Base-by-base conservation (phyloP, 2,888 invertebrate genomes). In the Mystacides longicornis region DNA sequence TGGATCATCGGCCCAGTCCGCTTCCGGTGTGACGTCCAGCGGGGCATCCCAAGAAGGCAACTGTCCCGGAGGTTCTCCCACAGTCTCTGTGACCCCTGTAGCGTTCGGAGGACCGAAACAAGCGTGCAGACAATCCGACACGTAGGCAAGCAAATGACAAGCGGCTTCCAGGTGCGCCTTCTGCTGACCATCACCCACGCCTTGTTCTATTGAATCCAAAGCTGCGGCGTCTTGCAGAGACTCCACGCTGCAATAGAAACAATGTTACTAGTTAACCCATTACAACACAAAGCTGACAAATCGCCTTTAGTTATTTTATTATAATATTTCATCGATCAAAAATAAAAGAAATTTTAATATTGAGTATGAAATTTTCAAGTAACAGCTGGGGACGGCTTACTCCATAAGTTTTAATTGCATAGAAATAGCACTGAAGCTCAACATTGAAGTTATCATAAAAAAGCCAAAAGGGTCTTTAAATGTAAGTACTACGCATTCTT, bases 1-100 rank as follows among this genome's bases (percentile, higher is more conserved):
- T 50, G 88, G 77, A 63, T 95, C 95, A 59, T 95, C 95, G 11
- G 87, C 84, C 78, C 92, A 87, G 64, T 93, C 92, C 20, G 87
- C 82, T 62, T 93, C 93, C 54, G 87, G 78, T 58, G 87, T 87
- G 21, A 85, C 75, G 37, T 85, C 85, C 1, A 82, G 78, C 49
- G 87, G 89, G 11, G 88, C 87, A 64, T 91, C 90, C 89, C 89
- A 90, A 0, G 89, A 87, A 0, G 89, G 83, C 2, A 76, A 50
- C 75, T 70, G 23, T 87, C 82, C 62, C 93, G 86, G 77, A 88
- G n/a, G 87, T 86, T 64, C 90, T 89, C 88, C 1, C 75, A 73
- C 1, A 74, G 73, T 69, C 20, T 87, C 82, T 62, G 93, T 92
- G 52, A 86, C 77, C 58, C 87, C 86, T 49, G 87, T 88, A 11